phyloP scores from a whole-genome alignment of 2,888 invertebrate genomes.

The Eledona agricola region DNA sequence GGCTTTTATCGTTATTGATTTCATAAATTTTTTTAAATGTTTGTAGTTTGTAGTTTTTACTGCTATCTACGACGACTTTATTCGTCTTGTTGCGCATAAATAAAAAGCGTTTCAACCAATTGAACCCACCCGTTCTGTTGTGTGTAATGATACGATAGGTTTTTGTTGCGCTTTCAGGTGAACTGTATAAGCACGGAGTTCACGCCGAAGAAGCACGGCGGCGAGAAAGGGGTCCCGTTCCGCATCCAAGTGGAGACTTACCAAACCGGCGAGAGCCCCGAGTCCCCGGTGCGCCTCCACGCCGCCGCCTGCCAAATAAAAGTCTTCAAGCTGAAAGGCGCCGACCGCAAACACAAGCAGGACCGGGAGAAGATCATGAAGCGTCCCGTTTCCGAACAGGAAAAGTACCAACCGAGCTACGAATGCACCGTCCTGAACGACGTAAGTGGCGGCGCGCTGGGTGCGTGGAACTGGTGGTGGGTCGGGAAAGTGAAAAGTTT shows the following conservation, averaged over 20 bases:
- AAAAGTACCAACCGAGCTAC: conserved; percentile 95
- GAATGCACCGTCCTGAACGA: conserved; percentile 94
- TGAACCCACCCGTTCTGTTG: too few relatives aligned
- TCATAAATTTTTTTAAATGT: too few relatives aligned
- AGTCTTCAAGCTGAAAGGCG: conserved; percentile 93
- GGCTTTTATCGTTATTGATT: too few relatives aligned
- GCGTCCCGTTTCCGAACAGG: conserved; percentile 81
- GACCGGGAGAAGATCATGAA: conserved; percentile 94
- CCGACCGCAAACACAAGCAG: conserved; percentile 96
- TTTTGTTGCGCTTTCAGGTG: conserved; percentile 66
- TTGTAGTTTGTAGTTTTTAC: too few relatives aligned
- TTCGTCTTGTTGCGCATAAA: too few relatives aligned
- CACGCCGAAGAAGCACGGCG: conserved; percentile 97
- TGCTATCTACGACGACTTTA: too few relatives aligned
- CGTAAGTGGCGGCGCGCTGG: too few relatives aligned
- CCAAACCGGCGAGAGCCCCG: conserved; percentile 66
- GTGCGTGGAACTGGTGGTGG: conserved; percentile 11
- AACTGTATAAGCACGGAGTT: conserved; percentile 98
- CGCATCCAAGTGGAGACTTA: conserved; percentile 94
- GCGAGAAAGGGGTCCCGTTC: conserved; percentile 97
- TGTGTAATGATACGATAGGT: too few relatives aligned
- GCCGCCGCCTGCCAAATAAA: conserved; percentile 97
- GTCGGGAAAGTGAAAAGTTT: conserved; percentile 23
- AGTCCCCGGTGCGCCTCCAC: conserved; percentile 74
- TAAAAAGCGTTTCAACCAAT: too few relatives aligned